These are phyloP conservation scores for Morone saxatilis DNA, from an alignment of 2,113 vertebrate genomes.

Conservation along the genomic window DNA sequence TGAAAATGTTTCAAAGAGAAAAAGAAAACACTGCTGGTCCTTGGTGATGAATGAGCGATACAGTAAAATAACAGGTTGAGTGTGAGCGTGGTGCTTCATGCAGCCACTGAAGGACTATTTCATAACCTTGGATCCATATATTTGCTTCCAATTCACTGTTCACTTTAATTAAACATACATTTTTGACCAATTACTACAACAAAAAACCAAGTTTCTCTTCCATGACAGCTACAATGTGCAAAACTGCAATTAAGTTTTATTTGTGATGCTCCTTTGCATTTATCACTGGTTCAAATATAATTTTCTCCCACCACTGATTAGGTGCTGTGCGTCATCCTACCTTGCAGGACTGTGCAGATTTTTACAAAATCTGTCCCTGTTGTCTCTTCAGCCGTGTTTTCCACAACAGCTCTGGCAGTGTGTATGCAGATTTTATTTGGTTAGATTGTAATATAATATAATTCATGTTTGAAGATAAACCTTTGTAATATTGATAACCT, in stretches of 20 bases:
- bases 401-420: neutral
- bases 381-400: constrained; percentile 3
- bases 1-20: constrained; percentile 19
- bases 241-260: neutral
- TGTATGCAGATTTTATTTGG: neutral
- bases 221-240: neutral
- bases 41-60: neutral
- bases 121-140: neutral
- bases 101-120: constrained; percentile 1
- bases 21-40: neutral
- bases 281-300: neutral
- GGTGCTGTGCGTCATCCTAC: neutral
- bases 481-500: constrained; percentile 36
- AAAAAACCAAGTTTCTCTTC: neutral
- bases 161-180: constrained; percentile 16
- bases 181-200: neutral
- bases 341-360: neutral
- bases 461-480: constrained; percentile 29
- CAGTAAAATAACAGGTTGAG: neutral
- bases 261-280: neutral
- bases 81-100: neutral
- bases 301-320: neutral
- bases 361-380: neutral
- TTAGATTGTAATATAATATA: neutral
- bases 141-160: neutral